Evolutionary conservation across 1,140 invertebrate genomes (phyloP).

Genomic region (Halyomorpha halys): DNA sequence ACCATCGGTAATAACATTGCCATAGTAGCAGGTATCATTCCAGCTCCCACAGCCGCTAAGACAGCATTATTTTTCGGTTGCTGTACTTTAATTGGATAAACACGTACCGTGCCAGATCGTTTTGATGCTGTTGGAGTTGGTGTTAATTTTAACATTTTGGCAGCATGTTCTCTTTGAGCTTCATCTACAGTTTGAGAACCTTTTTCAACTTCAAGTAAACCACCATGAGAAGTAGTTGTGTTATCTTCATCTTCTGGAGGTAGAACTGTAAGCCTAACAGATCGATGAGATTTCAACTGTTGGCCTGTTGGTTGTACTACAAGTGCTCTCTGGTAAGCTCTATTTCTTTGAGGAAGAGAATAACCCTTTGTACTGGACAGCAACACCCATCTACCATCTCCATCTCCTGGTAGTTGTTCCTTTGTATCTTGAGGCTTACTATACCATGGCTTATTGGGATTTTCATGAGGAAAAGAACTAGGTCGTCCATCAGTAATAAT

Average conservation of each 20-base stretch:
- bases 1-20: constrained; percentile 67
- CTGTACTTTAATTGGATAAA: constrained; percentile 8
- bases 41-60: constrained; percentile 59
- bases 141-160: constrained; percentile 35
- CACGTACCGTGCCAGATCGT: constrained; percentile 13
- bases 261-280: constrained; percentile 55
- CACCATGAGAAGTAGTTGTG: constrained; percentile 59
- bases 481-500: constrained; percentile 58
- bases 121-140: not conserved
- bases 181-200: constrained; percentile 57
- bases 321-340: constrained; percentile 26
- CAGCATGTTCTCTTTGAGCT: constrained; percentile 41
- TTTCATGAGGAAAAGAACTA: constrained; percentile 48
- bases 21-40: constrained; percentile 66
- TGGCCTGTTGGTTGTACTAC: constrained; percentile 3
- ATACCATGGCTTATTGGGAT: constrained; percentile 25
- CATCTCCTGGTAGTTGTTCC: constrained; percentile 44
- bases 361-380: constrained; percentile 66
- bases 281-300: constrained; percentile 26
- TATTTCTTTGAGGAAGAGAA: constrained; percentile 36
- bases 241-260: constrained; percentile 53
- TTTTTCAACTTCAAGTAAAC: constrained; percentile 59
- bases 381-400: constrained; percentile 63
- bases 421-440: constrained; percentile 30
- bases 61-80: constrained; percentile 25